phyloP scores from a whole-genome alignment of 1,140 invertebrate genomes.

The Papilio helenus region DNA sequence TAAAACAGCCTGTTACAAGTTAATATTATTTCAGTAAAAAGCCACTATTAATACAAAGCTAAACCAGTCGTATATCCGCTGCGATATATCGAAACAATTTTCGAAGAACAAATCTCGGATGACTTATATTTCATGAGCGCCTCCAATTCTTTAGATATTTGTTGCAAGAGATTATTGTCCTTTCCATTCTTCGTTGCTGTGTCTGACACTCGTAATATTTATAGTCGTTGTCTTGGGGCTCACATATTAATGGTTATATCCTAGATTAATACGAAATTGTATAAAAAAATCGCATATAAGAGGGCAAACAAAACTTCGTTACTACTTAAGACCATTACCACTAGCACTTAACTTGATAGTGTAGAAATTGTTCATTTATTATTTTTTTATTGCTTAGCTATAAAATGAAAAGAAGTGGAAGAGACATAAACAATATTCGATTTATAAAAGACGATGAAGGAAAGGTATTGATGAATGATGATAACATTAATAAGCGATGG shows the following conservation, averaged over 20 bases:
- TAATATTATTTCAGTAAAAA: too few relatives aligned
- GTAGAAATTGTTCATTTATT: too few relatives aligned
- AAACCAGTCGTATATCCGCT: neutral
- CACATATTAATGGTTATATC: neutral
- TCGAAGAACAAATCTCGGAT: slow-evolving; percentile 9
- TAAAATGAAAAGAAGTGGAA: too few relatives aligned
- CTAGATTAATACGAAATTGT: neutral
- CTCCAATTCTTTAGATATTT: slow-evolving; percentile 31
- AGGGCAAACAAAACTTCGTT: neutral
- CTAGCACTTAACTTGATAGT: too few relatives aligned
- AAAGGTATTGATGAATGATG: too few relatives aligned
- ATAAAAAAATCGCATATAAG: neutral
- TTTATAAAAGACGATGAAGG: too few relatives aligned
- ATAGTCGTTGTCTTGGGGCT: neutral
- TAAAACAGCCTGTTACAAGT: neutral
- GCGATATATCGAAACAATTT: slow-evolving; percentile 11
- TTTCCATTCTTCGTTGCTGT: slow-evolving; percentile 5
- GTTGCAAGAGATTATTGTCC: slow-evolving; percentile 17
- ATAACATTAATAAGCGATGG: too few relatives aligned
- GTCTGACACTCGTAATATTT: slow-evolving; percentile 12
- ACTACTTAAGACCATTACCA: too few relatives aligned
- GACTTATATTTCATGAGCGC: slow-evolving; percentile 33
- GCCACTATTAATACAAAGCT: neutral
- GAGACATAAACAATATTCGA: too few relatives aligned
- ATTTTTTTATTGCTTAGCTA: too few relatives aligned